Conservation (phyloP, 2,113 vertebrate species). For the Zosterops lateralis region DNA sequence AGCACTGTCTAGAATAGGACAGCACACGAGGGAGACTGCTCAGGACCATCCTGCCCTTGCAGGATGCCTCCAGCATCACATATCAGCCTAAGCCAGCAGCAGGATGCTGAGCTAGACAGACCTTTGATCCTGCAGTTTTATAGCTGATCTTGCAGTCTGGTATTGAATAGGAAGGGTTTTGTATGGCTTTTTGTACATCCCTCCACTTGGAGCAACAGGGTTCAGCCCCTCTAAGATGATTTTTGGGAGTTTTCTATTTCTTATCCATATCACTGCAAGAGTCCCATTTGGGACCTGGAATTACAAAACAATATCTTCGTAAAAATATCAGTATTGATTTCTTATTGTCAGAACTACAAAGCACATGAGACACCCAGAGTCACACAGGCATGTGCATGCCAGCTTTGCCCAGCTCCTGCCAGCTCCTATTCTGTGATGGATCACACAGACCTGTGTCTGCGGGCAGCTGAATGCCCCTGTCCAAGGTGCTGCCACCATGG, state of each 20-base stretch:
- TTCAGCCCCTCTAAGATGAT: neutral
- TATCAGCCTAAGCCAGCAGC: neutral
- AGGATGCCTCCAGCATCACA: neutral
- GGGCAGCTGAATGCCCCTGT: neutral
- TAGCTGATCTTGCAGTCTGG: slow-evolving; percentile 10
- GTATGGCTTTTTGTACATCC: neutral
- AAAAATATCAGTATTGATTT: neutral
- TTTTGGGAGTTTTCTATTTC: neutral
- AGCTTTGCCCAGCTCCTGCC: neutral
- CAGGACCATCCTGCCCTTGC: neutral
- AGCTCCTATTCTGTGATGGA: neutral
- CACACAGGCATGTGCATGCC: neutral
- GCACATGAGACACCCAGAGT: neutral
- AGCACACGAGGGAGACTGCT: neutral
- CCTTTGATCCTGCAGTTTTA: neutral
- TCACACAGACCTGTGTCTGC: neutral
- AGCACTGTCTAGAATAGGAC: neutral
- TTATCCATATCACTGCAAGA: neutral
- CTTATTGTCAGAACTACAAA: neutral
- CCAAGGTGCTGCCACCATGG: neutral
- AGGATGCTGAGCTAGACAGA: slow-evolving; percentile 11
- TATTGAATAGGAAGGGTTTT: neutral
- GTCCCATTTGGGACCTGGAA: neutral
- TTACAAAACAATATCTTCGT: neutral
- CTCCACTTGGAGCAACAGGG: neutral